These are phyloP conservation scores for Lacerta bilineata DNA, from an alignment of 2,797 vertebrate genomes.

Conservation along the genomic window DNA sequence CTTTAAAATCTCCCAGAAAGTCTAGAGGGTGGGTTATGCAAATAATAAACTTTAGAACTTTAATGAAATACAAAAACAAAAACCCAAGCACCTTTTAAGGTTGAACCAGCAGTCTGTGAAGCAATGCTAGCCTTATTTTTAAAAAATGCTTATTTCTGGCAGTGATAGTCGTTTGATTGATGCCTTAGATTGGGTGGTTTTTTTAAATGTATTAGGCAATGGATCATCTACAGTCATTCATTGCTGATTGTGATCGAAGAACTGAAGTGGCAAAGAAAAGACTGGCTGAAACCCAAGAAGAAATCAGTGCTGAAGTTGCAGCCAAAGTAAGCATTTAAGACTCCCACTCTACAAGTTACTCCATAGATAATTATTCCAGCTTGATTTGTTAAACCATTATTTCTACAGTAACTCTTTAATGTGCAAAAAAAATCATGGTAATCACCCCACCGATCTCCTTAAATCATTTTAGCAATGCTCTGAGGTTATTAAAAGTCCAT, in stretches of 20 bases:
- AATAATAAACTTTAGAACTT: background rate
- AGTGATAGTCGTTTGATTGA: slow-evolving; percentile 60
- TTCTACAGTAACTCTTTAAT: background rate
- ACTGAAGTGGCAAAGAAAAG: slow-evolving; percentile 98
- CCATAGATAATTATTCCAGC: background rate
- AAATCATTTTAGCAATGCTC: background rate
- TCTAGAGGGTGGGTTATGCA: background rate
- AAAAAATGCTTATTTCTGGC: slow-evolving; percentile 31
- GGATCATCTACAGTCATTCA: slow-evolving; percentile 98
- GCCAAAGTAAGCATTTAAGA: slow-evolving; percentile 87
- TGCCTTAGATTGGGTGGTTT: slow-evolving; percentile 22
- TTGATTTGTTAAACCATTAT: background rate
- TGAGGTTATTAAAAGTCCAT: background rate
- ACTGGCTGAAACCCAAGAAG: slow-evolving; percentile 96
- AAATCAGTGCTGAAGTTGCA: slow-evolving; percentile 98
- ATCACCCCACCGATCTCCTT: background rate
- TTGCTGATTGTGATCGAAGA: slow-evolving; percentile 95
- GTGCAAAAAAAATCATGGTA: background rate
- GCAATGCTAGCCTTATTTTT: background rate
- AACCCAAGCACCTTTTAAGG: background rate
- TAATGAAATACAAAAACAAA: background rate
- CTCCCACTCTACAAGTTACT: background rate
- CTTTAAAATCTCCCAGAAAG: background rate
- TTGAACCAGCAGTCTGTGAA: slow-evolving; percentile 31
- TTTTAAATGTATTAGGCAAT: slow-evolving; percentile 83